Evolutionary conservation across 2,113 vertebrate species (phyloP).

Genomic region (Triplophysa siluroides): DNA sequence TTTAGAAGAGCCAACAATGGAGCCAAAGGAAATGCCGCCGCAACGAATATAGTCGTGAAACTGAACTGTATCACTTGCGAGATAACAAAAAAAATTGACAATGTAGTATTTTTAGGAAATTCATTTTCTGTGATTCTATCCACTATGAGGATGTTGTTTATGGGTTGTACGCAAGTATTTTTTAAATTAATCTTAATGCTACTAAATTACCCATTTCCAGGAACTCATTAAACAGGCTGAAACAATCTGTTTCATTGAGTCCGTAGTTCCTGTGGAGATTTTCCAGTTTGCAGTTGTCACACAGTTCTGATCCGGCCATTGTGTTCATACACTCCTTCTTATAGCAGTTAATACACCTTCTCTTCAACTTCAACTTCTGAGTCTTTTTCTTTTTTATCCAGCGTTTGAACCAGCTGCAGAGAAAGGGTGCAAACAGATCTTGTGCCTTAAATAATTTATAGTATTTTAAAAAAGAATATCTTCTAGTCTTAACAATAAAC

Average conservation of each 20-base stretch:
- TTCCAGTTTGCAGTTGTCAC: slow-evolving; percentile 94
- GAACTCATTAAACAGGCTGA: slow-evolving; percentile 96
- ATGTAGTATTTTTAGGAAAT: not conserved
- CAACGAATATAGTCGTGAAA: slow-evolving; percentile 97
- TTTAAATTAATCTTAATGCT: too few relatives aligned
- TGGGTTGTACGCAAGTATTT: too few relatives aligned
- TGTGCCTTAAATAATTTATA: not conserved
- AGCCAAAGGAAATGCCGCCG: slow-evolving; percentile 94
- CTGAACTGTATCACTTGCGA: slow-evolving; percentile 91
- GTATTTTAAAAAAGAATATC: too few relatives aligned
- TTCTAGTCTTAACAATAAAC: too few relatives aligned
- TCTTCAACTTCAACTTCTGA: slow-evolving; percentile 75
- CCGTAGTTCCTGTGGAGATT: slow-evolving; percentile 76
- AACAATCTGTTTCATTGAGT: slow-evolving; percentile 70
- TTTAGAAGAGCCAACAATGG: slow-evolving; percentile 93
- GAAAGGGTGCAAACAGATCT: not conserved
- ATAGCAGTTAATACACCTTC: slow-evolving; percentile 37
- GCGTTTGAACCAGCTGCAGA: slow-evolving; percentile 87
- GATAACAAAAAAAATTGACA: slow-evolving; percentile 4
- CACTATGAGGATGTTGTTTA: too few relatives aligned
- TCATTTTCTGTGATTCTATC: too few relatives aligned
- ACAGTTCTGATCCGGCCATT: slow-evolving; percentile 83
- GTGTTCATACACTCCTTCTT: slow-evolving; percentile 68
- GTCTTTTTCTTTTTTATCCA: slow-evolving; percentile 86
- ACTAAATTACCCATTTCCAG: slow-evolving; percentile 91